Evolutionary conservation across 2,888 invertebrate species (phyloP), one percentile per base, ranked within the genome.

Genomic region (Drosophila basisetae): DNA sequence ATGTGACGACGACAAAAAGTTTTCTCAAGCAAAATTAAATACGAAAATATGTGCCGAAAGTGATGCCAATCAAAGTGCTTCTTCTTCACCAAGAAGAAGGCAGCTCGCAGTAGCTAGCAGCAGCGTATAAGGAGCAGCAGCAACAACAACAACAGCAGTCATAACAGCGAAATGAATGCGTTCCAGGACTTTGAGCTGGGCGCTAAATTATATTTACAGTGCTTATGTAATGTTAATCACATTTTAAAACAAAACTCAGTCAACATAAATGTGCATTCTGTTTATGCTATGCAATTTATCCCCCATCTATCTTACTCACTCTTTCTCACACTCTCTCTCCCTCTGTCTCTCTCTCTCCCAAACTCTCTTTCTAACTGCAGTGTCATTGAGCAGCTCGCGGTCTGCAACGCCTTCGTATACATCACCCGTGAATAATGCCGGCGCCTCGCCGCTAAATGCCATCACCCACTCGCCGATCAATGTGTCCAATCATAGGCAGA

Each of bases 371-470:
- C 28, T 31, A 63, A 54, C 50, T 73, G 59, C 94, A 97, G 98
- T 98, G 84, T 98, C 98, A 18, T 94, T 99, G 87, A 97, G 98
- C 84, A 98, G 98, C 93, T 98, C 98, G 22, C 95, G 98, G 72
- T 98, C 98, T 49, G 98, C 97, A 62, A 98, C 98, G 59, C 98
- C 98, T 56, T 97, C 98, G 43, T 98, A 97, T 92, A 97, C 97
- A 50, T 96, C 96, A 59, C 96, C 96, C 66, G 96, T 95, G 68
- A 95, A 95, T 71, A 95, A 95, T 85, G 95, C 95, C 41, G 95
- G 95, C 31, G 95, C 95, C 59, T 96, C 96, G 6, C 95, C 96
- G 30, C 94, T 95, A 83, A 95, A 95, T 84, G 94, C 95, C 94
- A 87, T 89, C 60, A 90, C 91, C 65, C 95, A 96, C 92, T 95